A percentile compares a stretch with the other conserved stretches of the same genome.
Conservation (phyloP, 2,888 invertebrate species). For the Cephus rjabovi region DNA sequence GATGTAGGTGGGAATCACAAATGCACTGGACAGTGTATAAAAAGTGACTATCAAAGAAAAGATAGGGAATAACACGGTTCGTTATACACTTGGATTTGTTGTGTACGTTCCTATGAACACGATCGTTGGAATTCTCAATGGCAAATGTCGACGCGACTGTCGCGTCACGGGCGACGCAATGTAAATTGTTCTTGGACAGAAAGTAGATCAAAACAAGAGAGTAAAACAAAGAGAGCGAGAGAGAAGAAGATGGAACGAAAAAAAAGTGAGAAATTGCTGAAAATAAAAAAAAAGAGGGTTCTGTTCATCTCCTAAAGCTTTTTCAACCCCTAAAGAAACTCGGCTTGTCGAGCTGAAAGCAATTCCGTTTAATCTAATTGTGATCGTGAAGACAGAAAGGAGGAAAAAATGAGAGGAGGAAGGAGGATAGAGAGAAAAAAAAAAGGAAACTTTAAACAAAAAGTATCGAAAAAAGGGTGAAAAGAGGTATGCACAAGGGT, state of each 20-base stretch:
- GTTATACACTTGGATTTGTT: too few relatives aligned
- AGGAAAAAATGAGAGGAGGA: background rate
- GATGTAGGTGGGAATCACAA: too few relatives aligned
- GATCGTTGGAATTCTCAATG: background rate
- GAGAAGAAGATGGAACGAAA: background rate
- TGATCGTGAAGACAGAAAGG: slow-evolving; percentile 27
- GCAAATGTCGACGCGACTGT: background rate
- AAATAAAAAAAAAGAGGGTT: slow-evolving; percentile 3
- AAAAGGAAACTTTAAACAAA: background rate
- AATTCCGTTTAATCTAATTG: slow-evolving; percentile 26
- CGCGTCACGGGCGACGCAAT: background rate
- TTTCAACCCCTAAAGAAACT: background rate
- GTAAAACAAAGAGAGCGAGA: background rate
- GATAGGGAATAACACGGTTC: too few relatives aligned
- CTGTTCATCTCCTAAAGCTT: background rate
- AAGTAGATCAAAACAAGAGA: slow-evolving; percentile 2
- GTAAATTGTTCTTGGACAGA: slow-evolving; percentile 8
- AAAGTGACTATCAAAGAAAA: too few relatives aligned
- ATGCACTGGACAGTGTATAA: too few relatives aligned
- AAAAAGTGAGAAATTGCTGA: background rate
- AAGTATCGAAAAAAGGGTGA: background rate
- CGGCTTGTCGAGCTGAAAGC: background rate
- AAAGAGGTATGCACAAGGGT: background rate
- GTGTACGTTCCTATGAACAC: too few relatives aligned
- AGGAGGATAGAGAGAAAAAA: background rate